These are phyloP conservation scores for Trichosurus vulpecula DNA, from an alignment of 2,797 vertebrate species.

Conservation along the genomic window DNA sequence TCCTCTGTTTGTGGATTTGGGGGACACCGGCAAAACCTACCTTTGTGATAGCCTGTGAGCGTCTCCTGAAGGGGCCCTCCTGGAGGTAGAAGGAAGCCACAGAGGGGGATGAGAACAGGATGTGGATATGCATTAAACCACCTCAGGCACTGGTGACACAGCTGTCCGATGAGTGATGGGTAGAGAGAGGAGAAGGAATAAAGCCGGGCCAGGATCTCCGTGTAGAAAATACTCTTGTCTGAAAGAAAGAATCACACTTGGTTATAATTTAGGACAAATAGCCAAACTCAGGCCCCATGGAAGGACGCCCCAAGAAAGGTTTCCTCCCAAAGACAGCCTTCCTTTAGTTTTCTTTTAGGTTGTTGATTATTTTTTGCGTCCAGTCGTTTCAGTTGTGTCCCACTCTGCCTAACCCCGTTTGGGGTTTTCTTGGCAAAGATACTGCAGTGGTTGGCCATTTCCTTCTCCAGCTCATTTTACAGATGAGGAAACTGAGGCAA, in stretches of 20 bases:
- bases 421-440: neutral
- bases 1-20: neutral
- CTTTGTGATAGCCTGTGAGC: conserved; percentile 85
- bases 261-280: neutral
- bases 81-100: conserved; percentile 88
- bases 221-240: conserved; percentile 85
- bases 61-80: conserved; percentile 84
- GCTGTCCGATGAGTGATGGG: conserved; percentile 82
- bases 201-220: conserved; percentile 87
- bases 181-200: conserved; percentile 77
- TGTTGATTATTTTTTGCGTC: neutral
- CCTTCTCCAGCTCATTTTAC: neutral
- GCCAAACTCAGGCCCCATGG: neutral
- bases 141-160: conserved; percentile 86
- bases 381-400: neutral
- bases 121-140: conserved; percentile 83
- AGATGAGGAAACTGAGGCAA: too few relatives aligned
- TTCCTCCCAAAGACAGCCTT: neutral
- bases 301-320: neutral
- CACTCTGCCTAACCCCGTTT: neutral
- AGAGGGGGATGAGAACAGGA: conserved; percentile 85
- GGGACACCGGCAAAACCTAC: conserved; percentile 55
- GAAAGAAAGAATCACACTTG: neutral
- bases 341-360: neutral
- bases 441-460: neutral